phyloP scores from a whole-genome alignment of 1,140 invertebrate genomes.

The Cardiocondyla obscurior region DNA sequence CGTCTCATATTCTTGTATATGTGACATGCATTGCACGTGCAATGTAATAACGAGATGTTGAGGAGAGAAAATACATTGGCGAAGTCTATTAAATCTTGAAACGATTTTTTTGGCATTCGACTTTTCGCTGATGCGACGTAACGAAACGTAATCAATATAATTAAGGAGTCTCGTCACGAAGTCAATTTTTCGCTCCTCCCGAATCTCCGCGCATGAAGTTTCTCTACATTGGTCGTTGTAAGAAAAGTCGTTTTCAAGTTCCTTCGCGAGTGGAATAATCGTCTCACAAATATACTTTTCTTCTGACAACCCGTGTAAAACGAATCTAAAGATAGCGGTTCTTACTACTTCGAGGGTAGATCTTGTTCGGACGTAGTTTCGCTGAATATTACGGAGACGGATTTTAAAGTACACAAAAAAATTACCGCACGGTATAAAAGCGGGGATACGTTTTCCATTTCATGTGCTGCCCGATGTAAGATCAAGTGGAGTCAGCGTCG shows the following conservation, averaged over 20 bases:
- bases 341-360: neutral
- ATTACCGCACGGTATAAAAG: neutral
- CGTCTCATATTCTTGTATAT: neutral
- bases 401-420: neutral
- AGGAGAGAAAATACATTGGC: neutral
- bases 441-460: neutral
- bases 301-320: slow-evolving; percentile 11
- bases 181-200: neutral
- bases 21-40: neutral
- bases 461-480: neutral
- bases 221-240: neutral
- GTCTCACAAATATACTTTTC: slow-evolving; percentile 15
- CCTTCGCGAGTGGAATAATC: neutral
- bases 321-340: neutral
- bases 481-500: neutral
- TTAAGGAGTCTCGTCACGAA: neutral
- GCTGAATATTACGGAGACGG: neutral
- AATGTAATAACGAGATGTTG: slow-evolving; percentile 9
- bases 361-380: slow-evolving; percentile 14
- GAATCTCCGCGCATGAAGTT: neutral
- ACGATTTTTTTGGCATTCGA: neutral
- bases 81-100: neutral
- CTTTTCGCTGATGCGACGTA: neutral
- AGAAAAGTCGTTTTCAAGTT: slow-evolving; percentile 5
- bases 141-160: neutral